Evolutionary conservation across 2,888 invertebrate genomes (phyloP).

Genomic region (Strigamia transsilvanica): DNA sequence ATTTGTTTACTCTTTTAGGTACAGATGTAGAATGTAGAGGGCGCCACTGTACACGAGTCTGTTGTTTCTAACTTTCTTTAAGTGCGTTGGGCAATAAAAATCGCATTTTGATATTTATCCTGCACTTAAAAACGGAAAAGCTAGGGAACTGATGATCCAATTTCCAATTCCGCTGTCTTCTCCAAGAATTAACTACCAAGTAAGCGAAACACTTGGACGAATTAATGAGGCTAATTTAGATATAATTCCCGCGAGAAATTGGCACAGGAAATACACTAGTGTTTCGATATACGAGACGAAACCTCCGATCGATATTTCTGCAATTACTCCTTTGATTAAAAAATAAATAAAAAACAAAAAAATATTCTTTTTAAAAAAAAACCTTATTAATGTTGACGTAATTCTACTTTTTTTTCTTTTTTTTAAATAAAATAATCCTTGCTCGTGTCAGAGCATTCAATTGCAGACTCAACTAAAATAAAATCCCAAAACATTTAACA

Average conservation of each 20-base stretch:
- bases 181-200: neutral
- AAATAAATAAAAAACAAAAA: too few species aligned
- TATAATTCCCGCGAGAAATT: conserved; percentile 19
- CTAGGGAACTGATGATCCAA: neutral
- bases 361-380: neutral
- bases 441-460: neutral
- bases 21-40: neutral
- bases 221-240: conserved; percentile 25
- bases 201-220: conserved; percentile 10
- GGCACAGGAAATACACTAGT: conserved; percentile 1
- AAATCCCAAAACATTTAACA: neutral
- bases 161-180: conserved; percentile 10
- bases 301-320: conserved; percentile 3
- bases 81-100: neutral
- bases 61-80: neutral
- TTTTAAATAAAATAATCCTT: neutral
- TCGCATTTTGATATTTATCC: conserved; percentile 16
- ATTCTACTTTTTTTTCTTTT: too few species aligned
- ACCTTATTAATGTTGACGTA: neutral
- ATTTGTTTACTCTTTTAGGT: neutral
- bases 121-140: neutral
- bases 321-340: neutral
- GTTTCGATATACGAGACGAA: neutral
- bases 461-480: neutral
- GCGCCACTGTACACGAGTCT: neutral